Base-by-base conservation (phyloP, 2,797 vertebrate genomes). In the Epinephelus malabaricus region DNA sequence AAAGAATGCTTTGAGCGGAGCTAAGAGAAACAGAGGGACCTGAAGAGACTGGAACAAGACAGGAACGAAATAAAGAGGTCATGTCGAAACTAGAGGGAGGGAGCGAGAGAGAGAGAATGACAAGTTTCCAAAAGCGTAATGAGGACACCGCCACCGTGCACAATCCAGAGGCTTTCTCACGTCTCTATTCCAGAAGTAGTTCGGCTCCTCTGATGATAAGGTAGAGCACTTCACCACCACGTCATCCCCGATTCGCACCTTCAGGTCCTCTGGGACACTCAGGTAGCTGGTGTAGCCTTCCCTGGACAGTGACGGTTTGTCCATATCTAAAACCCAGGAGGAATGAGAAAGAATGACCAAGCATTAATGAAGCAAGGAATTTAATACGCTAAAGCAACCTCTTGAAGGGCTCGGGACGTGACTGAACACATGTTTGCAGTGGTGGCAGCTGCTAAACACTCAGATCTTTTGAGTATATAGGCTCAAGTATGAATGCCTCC, bases 111-210 rank as follows among this genome's bases (percentile, higher is more conserved):
- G 21, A 73, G 72, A 79, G 56, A 80, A 64, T 55, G 76, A 81
- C 59, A 80, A 61, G 62, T 78, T 81, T 84, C 83, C 71, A 73
- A 74, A 74, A 69, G 46, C 56, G 40, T 69, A 83, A 85, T 71
- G 73, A 76, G 80, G 67, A 82, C 55, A 34, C 30, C 47, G 53
- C 38, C 49, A 11, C 64, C 49, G 78, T 23, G 46, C 49, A 30
- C 25, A 38, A 27, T 69, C 65, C 25, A 2, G 2, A 67, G 13
- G 55, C 21, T 18, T 56, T 54, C 88, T 94, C 88, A 96, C 96
- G 91, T 96, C 92, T 84, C 93, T 94, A 21, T 64, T 78, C 96
- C 96, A 97, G 79, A 23, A 90, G 84, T 94, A 96, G 27, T 14
- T 50, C 0, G 95, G 95, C 23, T 90, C 58, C 83, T 95, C 92